phyloP scores from a whole-genome alignment of 2,888 invertebrate genomes.

The Agrotis clavis region DNA sequence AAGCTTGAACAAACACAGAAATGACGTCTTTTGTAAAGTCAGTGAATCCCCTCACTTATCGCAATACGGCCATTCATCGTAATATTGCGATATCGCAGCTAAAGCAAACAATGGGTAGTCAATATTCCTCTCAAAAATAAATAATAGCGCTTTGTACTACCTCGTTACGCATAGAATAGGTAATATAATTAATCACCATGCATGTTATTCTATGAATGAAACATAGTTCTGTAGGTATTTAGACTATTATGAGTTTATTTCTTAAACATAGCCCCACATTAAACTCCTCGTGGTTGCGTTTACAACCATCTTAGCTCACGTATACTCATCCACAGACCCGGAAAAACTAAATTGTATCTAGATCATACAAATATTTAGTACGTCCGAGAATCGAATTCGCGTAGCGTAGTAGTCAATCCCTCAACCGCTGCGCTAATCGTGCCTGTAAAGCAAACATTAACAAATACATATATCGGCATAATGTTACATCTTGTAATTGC shows the following conservation, averaged over 20 bases:
- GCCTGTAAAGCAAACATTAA: no score
- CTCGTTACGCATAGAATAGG: not conserved
- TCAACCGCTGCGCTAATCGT: no score
- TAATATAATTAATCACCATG: conserved; percentile 4
- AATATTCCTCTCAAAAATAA: conserved; percentile 22
- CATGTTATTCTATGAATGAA: not conserved
- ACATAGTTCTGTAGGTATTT: conserved; percentile 17
- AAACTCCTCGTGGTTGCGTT: no score
- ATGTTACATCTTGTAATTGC: no score
- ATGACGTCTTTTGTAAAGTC: not conserved
- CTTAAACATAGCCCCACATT: no score
- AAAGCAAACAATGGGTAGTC: conserved; percentile 29
- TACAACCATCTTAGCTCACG: no score
- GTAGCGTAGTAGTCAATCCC: no score
- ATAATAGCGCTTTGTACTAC: not conserved
- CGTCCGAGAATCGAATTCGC: no score
- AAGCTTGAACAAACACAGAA: not conserved
- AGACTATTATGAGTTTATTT: not conserved
- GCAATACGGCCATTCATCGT: not conserved
- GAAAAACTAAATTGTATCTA: no score
- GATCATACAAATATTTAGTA: no score
- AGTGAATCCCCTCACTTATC: conserved; percentile 44
- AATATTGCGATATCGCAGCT: not conserved
- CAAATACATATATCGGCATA: no score
- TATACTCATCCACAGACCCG: no score